These are phyloP conservation scores for Callinectes sapidus DNA, from an alignment of 2,888 invertebrate genomes.

Conservation along the genomic window DNA sequence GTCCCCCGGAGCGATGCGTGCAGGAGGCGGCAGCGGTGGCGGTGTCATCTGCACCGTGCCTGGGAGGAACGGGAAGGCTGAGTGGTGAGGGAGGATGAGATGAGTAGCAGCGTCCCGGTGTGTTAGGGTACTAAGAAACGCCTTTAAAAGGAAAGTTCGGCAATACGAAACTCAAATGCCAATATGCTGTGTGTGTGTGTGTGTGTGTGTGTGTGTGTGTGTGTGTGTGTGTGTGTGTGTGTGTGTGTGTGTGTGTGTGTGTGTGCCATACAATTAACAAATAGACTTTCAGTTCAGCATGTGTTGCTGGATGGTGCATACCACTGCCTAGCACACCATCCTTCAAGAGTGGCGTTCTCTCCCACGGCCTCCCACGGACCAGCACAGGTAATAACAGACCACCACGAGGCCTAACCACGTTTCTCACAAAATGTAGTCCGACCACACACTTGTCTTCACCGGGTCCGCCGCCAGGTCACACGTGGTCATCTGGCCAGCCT, in stretches of 20 bases:
- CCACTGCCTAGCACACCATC: neutral
- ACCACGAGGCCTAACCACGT: conserved; percentile 11
- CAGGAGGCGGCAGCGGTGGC: neutral
- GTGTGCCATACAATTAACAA: neutral
- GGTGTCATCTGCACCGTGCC: neutral
- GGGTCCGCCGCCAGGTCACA: neutral
- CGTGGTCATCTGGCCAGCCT: conserved; percentile 16
- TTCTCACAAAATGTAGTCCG: conserved; percentile 7
- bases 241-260: no score
- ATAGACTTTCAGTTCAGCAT: neutral
- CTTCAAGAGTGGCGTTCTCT: neutral
- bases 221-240: no score
- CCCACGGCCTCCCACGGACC: conserved; percentile 8
- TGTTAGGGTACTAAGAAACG: neutral
- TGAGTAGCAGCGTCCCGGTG: neutral
- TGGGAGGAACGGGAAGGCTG: neutral
- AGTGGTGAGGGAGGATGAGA: neutral
- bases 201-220: no score
- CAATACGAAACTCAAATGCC: neutral
- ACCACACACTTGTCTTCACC: neutral
- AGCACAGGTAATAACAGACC: conserved; percentile 2
- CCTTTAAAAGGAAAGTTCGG: neutral
- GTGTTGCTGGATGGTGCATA: neutral
- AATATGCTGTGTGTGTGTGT: neutral
- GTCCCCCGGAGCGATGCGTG: neutral